Evolutionary conservation across 2,113 vertebrate genomes (phyloP), one percentile per base, ranked within the genome.

Genomic region (Chascanopsetta lugubris): DNA sequence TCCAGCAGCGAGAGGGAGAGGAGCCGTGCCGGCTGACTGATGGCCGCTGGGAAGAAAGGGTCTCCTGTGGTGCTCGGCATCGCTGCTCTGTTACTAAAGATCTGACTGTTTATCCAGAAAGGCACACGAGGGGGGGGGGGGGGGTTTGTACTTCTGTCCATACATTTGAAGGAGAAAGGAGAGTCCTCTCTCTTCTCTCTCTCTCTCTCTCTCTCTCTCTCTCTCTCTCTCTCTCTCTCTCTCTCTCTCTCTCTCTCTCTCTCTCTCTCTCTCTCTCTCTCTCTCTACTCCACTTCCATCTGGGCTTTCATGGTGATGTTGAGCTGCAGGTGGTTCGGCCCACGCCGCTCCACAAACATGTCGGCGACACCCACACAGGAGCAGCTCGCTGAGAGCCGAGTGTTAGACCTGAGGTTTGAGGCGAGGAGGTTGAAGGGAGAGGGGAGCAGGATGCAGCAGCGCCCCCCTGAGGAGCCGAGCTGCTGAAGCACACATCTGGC

Each of bases 271-370:
- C 61, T 54, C n/a, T 21, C 30, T 61, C n/a, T 40, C 8, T 56
- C 29, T 30, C 8, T 4, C 8, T 30, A n/a, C n/a, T n/a, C n/a
- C 34, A 38, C 13, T 15, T 5, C 34, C 15, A 13, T 38, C 13
- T 38, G 4, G 1, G 1, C 56, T 59, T 62, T 38, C 18, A 47
- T 3, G 22, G 63, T 38, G 34, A 46, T 36, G 26, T 40, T 42
- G 38, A 75, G 58, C 70, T 61, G 55, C 48, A 62, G 62, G 59
- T 38, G 55, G 56, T 69, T 65, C 24, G 51, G 17, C 34, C 8
- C 26, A 26, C 27, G 30, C 61, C 32, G 17, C 22, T 42, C 10
- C 13, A 57, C 43, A 62, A 53, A 51, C 38, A 13, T 49, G 26
- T 42, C 46, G 60, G 48, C 32, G 56, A 5, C 48, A 36, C 30